Base-by-base conservation (phyloP, 2,888 invertebrate species). In the Girardia tigrina region DNA sequence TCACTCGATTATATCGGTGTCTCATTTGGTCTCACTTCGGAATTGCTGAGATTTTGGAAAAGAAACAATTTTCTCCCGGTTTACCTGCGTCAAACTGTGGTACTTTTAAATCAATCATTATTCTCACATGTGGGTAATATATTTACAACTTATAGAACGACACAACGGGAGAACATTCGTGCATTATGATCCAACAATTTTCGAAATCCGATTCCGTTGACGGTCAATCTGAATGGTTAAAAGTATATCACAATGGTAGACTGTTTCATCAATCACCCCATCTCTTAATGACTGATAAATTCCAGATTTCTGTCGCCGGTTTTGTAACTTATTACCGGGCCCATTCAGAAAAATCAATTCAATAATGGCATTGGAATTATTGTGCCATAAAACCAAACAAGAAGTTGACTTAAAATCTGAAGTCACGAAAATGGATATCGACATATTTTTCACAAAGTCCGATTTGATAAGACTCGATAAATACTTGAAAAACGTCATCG, bases 1-100 rank as follows among this genome's bases (percentile, higher is more conserved):
- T 87, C 87, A 77, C 86, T 99, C 76, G 90, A 97, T 84, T 98
- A 98, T 81, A 82, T 98, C 28, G 97, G 97, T 4, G 94, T 94
- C 0, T 92, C 94, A 0, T 97, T 89, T 82, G 95, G 95, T 0
- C 86, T 95, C 14, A 95, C 95, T 0, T 88, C 89, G 77, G 88
- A 88, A 0, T 85, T 97, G n/a, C 86, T 94, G 56, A 86, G 86
- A 78, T 87, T 98, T 85, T 98, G 98, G 95, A 91, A 90, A 83
- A 86, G 87, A 77, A 84, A 87, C 77, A 87, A 87, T 79, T 97
- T 90, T 83, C 88, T 91, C 72, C 95, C 97, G 0, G 90, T 94
- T 8, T 97, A 98, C 85, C 83, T 94, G 20, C 88, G 95, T 80
- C 95, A 95, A 86, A 94, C 74, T n/a, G 16, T 42, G 29, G 73